phyloP scores from a whole-genome alignment of 2,888 invertebrate species.

The Morpho achilles region DNA sequence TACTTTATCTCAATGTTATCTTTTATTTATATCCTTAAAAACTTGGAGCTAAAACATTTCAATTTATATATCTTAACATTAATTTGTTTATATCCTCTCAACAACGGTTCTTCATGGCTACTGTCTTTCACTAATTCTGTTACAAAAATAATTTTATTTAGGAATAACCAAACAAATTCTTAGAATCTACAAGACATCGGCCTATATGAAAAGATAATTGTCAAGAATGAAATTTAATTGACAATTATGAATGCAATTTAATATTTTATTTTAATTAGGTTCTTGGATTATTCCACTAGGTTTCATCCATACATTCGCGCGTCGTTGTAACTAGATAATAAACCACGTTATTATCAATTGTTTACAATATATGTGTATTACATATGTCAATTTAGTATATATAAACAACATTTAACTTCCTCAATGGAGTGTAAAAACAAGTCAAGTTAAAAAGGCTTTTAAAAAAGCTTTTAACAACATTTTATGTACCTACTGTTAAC shows the following conservation, averaged over 20 bases:
- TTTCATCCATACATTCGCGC: not conserved
- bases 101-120: constrained; percentile 47
- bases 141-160: constrained; percentile 70
- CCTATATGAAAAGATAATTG: constrained; percentile 24
- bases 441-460: no score
- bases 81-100: constrained; percentile 41
- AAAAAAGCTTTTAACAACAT: no score
- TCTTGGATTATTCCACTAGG: not conserved
- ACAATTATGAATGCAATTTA: constrained; percentile 23
- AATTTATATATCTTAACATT: constrained; percentile 57
- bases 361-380: no score
- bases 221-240: constrained; percentile 24
- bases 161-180: constrained; percentile 38
- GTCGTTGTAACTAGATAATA: no score
- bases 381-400: no score
- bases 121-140: constrained; percentile 47
- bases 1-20: constrained; percentile 52
- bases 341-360: no score
- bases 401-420: no score
- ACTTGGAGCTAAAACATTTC: constrained; percentile 71
- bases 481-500: no score
- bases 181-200: constrained; percentile 36
- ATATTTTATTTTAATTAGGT: not conserved
- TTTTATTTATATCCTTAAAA: constrained; percentile 68
- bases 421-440: no score